Percentiles rank a stretch among this genome's conserved stretches.
Conservation (phyloP, 2,888 invertebrate genomes). For the Leucophora obtusa region DNA sequence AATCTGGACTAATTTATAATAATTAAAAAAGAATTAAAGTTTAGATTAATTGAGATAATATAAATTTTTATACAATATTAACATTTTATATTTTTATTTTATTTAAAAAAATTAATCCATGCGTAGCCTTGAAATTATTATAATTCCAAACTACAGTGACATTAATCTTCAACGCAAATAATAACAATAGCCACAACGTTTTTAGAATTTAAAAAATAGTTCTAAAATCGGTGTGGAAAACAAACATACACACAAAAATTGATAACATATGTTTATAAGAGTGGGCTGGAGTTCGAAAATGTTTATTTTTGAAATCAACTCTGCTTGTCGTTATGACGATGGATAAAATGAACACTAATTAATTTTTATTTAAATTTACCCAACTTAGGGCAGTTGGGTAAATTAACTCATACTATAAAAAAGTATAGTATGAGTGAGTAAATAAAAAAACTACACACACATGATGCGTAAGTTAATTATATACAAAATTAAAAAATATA, state of each 20-base stretch:
- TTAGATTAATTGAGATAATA: constrained; percentile 4
- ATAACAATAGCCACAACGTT: constrained; percentile 36
- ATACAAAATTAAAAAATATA: too few species aligned
- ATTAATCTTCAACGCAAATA: constrained; percentile 46
- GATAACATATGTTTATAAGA: too few species aligned
- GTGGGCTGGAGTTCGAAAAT: too few species aligned
- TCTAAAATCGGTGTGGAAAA: constrained; percentile 3
- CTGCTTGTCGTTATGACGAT: too few species aligned
- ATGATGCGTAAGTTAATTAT: too few species aligned
- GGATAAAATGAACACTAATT: too few species aligned
- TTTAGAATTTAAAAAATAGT: constrained; percentile 37
- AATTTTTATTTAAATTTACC: too few species aligned
- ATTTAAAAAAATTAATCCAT: constrained; percentile 11
- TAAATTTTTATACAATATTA: background rate
- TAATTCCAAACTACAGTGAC: constrained; percentile 33
- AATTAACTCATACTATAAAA: too few species aligned
- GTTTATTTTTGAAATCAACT: too few species aligned
- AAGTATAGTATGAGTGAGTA: too few species aligned
- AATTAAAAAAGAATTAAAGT: background rate
- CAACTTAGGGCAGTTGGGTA: too few species aligned
- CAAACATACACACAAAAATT: background rate
- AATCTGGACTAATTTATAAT: background rate
- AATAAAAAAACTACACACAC: too few species aligned
- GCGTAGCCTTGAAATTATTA: constrained; percentile 44
- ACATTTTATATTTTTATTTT: constrained; percentile 10